Conservation (phyloP, 2,113 vertebrate species). For the Takifugu flavidus region DNA sequence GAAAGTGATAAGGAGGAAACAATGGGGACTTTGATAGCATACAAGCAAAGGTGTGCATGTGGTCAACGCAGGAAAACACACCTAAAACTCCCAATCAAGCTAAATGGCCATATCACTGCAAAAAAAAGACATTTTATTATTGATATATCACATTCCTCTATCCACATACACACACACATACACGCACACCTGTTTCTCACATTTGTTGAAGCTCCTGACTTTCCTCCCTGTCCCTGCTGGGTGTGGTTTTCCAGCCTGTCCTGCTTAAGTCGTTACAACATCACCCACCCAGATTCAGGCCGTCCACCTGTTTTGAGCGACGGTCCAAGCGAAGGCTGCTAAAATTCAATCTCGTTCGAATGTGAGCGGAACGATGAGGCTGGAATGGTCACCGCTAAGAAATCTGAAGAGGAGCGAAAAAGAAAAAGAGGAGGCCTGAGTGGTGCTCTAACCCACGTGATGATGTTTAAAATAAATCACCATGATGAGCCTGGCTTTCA, state of each 20-base stretch:
- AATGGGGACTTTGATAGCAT: constrained; percentile 60
- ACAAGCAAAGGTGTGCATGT: constrained; percentile 29
- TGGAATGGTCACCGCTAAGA: too few relatives aligned
- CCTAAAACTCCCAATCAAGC: neutral
- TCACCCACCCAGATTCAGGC: constrained; percentile 29
- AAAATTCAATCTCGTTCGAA: constrained; percentile 48
- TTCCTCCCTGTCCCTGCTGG: constrained; percentile 46
- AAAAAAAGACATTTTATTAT: too few relatives aligned
- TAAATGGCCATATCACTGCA: too few relatives aligned
- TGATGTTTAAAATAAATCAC: constrained; percentile 18
- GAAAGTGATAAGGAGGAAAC: constrained; percentile 60
- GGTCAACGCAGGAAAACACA: neutral
- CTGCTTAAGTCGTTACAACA: constrained; percentile 57
- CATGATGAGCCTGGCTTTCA: constrained; percentile 15
- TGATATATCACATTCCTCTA: neutral
- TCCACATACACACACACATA: constrained; percentile 14
- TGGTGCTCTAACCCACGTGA: neutral
- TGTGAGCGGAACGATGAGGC: neutral
- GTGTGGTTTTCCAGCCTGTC: constrained; percentile 59
- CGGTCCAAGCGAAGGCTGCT: constrained; percentile 25
- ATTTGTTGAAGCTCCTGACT: constrained; percentile 45
- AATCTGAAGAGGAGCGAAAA: too few relatives aligned
- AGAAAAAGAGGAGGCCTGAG: too few relatives aligned
- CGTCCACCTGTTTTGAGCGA: constrained; percentile 39
- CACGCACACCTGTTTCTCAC: constrained; percentile 62